Percentiles rank a stretch among this genome's conserved stretches.
These are phyloP conservation scores for Avahi laniger DNA, from an alignment of 2,797 vertebrate genomes.

Conservation along the genomic window DNA sequence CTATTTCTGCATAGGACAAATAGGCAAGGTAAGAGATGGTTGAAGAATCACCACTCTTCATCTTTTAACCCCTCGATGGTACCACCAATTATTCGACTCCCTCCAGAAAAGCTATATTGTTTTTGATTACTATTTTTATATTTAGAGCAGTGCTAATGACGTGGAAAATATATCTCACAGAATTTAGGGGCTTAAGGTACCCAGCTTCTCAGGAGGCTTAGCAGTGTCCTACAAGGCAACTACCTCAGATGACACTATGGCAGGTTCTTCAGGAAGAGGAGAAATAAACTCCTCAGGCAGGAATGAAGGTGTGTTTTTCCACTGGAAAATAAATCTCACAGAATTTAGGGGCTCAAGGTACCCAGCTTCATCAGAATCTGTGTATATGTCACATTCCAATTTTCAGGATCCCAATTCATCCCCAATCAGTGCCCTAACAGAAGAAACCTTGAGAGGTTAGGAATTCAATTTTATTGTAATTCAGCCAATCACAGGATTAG, in stretches of 20 bases:
- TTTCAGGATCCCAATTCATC: not conserved
- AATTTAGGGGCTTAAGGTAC: no score
- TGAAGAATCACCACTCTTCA: not conserved
- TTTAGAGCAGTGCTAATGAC: not conserved
- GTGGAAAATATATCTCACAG: no score
- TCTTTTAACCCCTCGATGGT: not conserved
- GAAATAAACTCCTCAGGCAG: not conserved
- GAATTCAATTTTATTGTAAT: not conserved
- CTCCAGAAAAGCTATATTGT: not conserved
- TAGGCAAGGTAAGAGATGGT: not conserved
- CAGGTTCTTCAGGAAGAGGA: not conserved
- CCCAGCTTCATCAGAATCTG: not conserved
- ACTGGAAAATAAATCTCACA: not conserved
- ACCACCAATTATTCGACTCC: not conserved
- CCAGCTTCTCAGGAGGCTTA: not conserved
- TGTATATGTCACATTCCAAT: not conserved
- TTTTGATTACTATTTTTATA: not conserved
- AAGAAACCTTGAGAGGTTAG: not conserved
- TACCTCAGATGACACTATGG: not conserved
- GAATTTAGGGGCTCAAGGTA: not conserved
- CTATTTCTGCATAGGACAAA: not conserved
- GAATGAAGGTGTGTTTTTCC: not conserved
- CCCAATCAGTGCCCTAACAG: not conserved
- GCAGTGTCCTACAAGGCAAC: not conserved
- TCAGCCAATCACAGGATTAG: not conserved